phyloP scores from a whole-genome alignment of 1,140 invertebrate genomes.

The Eulimnadia texana region DNA sequence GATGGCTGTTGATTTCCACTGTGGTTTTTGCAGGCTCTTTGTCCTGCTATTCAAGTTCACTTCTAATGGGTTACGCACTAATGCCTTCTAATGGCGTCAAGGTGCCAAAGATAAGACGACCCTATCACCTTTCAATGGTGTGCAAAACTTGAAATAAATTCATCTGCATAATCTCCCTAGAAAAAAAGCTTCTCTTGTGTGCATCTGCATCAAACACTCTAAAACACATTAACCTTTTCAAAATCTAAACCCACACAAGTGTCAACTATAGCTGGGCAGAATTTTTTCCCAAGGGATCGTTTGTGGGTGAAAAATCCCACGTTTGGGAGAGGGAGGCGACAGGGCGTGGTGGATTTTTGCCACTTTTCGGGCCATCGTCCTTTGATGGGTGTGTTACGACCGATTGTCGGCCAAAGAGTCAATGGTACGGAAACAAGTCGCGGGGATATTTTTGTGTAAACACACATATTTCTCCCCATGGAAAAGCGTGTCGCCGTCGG shows the following conservation, averaged over 20 bases:
- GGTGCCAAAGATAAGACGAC: slow-evolving; percentile 2
- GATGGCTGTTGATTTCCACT: neutral
- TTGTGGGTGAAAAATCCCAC: no score
- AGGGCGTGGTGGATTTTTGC: no score
- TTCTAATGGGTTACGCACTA: slow-evolving; percentile 11
- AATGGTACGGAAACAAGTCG: neutral
- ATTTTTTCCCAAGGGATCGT: no score
- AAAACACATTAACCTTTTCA: neutral
- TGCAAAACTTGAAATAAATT: neutral
- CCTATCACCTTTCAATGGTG: neutral
- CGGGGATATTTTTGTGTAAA: neutral
- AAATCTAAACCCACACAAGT: no score
- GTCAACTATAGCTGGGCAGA: no score
- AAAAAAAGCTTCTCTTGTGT: neutral
- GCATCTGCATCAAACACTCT: neutral
- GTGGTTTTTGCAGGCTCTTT: slow-evolving; percentile 3
- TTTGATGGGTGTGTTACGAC: no score
- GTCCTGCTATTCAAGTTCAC: neutral
- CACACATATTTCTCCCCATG: no score
- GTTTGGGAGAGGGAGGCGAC: no score
- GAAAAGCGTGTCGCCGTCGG: no score
- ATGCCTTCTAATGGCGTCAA: slow-evolving; percentile 12
- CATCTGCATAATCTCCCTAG: neutral
- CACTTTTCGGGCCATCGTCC: no score
- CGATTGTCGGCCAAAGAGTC: neutral